Base-by-base conservation (phyloP, 2,888 invertebrate genomes). In the Torymus aiolomorphi region DNA sequence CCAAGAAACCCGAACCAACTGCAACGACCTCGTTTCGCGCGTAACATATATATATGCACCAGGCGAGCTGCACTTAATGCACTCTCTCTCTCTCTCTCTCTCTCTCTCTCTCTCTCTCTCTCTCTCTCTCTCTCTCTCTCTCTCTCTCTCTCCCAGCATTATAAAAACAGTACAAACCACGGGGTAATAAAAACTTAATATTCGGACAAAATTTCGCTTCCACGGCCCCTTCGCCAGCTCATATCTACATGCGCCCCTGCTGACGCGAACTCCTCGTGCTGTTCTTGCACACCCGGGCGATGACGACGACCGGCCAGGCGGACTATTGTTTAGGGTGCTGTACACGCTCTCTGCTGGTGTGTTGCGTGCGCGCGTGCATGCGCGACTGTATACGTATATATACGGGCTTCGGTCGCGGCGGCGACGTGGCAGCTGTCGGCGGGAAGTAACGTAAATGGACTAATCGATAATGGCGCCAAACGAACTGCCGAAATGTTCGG, bases 401-500 rank as follows among this genome's bases (percentile, higher is more conserved):
- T 42, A 42, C 42, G 42, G 42, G 42, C 8, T 10, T 42, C 8
- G 42, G 8, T 10, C 13, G 31, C 42, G 12, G 8, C n/a, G 54
- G 11, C 57, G 70, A 49, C 49, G 52, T n/a, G 24, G 67, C 75
- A 76, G 76, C 76, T 76, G 76, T 76, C 66, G 73, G 56, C 65
- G 73, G 42, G 54, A 67, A 67, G 31, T 42, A 67, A 54, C 31
- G 54, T 70, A 51, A 66, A 66, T 59, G 54, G 62, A 69, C 69
- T 69, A 69, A 76, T 76, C 76, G 76, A 76, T 76, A 69, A 62
- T 54, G 16, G 76, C 75, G n/a, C 61, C 8, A 52, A 49, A 59
- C 54, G 24, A 56, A 42, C 69, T 63, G 24, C 74, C 14, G 57
- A 49, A 66, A 66, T 59, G 65, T 49, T 10, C 12, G 59, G 31